Conservation (phyloP, 2,113 vertebrate genomes). For the Notarius lentiginosus region DNA sequence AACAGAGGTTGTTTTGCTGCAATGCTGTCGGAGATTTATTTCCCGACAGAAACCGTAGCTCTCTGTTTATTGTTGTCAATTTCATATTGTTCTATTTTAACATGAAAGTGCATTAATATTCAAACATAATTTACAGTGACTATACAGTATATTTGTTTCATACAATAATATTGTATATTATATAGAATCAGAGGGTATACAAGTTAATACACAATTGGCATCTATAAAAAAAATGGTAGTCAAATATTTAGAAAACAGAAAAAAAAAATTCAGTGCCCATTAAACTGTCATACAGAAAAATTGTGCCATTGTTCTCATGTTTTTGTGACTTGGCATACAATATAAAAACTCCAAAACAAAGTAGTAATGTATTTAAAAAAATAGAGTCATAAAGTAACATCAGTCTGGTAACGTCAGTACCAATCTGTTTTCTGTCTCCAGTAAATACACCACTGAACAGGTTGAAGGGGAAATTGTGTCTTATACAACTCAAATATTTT, state of each 20-base stretch:
- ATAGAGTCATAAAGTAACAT: conserved; percentile 75
- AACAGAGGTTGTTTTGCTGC: conserved; percentile 70
- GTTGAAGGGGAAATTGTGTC: conserved; percentile 50
- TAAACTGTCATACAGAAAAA: conserved; percentile 73
- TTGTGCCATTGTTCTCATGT: conserved; percentile 68
- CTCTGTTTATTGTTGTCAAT: conserved; percentile 39
- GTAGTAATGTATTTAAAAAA: conserved; percentile 73
- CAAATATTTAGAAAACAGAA: conserved; percentile 52
- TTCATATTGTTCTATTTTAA: conserved; percentile 42
- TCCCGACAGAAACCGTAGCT: conserved; percentile 58
- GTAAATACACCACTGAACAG: conserved; percentile 66
- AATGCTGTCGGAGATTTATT: conserved; percentile 64
- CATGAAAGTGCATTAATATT: conserved; percentile 67
- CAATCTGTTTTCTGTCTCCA: conserved; percentile 59
- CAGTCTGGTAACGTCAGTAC: conserved; percentile 73
- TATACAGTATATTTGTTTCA: conserved; percentile 61
- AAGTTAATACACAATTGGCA: conserved; percentile 74
- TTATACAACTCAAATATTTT: conserved; percentile 52
- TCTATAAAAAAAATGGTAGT: conserved; percentile 69
- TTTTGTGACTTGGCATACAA: conserved; percentile 69
- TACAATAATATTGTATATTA: conserved; percentile 49
- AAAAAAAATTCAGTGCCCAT: conserved; percentile 58
- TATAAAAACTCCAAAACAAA: conserved; percentile 77
- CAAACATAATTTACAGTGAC: conserved; percentile 67
- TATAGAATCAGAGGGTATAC: conserved; percentile 67